A percentile compares a stretch with the other conserved stretches of the same genome.
Evolutionary conservation across 2,888 invertebrate genomes (phyloP).

Genomic region (Torymus aiolomorphi): DNA sequence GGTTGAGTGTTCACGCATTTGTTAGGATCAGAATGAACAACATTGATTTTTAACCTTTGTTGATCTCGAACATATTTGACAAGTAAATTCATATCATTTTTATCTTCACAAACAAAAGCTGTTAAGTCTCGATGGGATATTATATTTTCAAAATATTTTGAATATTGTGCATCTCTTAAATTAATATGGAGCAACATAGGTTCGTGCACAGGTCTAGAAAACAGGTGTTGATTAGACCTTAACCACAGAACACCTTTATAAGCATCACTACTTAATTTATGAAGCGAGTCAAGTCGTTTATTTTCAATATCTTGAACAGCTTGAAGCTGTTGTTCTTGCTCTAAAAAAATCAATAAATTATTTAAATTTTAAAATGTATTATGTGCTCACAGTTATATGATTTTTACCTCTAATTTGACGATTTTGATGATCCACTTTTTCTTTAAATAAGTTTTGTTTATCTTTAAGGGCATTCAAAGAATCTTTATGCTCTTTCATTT

Average conservation of each 20-base stretch:
- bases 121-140: constrained; percentile 84
- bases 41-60: constrained; percentile 80
- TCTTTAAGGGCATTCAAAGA: constrained; percentile 20
- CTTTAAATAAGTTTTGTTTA: constrained; percentile 29
- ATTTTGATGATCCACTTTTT: constrained; percentile 34
- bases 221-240: constrained; percentile 81
- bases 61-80: constrained; percentile 80
- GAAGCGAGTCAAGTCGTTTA: constrained; percentile 78
- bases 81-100: constrained; percentile 86
- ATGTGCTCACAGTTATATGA: background rate
- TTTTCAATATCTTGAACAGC: constrained; percentile 77
- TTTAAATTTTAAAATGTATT: background rate
- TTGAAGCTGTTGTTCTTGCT: constrained; percentile 72
- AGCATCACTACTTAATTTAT: constrained; percentile 78
- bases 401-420: constrained; percentile 48
- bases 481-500: constrained; percentile 27
- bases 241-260: constrained; percentile 86
- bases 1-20: constrained; percentile 63
- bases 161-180: constrained; percentile 80
- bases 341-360: constrained; percentile 60
- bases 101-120: constrained; percentile 90
- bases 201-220: constrained; percentile 83
- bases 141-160: constrained; percentile 87
- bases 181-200: constrained; percentile 89
- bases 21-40: constrained; percentile 77